Evolutionary conservation across 2,888 invertebrate genomes (phyloP), one percentile per base, ranked within the genome.

Genomic region (Ctena decussata): DNA sequence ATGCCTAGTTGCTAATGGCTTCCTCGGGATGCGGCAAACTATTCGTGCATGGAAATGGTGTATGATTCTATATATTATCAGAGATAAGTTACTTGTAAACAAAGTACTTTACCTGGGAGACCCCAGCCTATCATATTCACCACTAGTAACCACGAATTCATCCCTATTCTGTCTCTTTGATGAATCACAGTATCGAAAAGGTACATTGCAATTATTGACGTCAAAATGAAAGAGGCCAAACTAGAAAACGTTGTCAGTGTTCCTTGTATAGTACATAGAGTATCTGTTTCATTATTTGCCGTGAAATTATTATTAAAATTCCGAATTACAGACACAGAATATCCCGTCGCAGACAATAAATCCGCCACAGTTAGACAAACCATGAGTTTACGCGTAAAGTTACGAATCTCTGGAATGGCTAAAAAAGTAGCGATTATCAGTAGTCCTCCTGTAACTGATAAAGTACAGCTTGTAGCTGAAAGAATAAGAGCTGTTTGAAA

Each of bases 151-250:
- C 69, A 46, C 0, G 8, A 0, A 5, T 37, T 24, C 12, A 21
- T 5, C 5, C 70, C 70, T 3, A 41, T 1, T 15, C 70, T 6
- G 41, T 70, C 41, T 41, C n/a, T 35, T n/a, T 49, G 32, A 21
- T 24, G 24, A 11, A 39, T 11, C 27, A 71, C 70, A 21, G 69
- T 60, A 21, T 77, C 21, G 12, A 78, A 73, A 8, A 89, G 70
- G 46, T 90, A 84, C 0, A 84, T 18, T 21, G 80, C 86, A 65
- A 88, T 90, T 0, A 86, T 73, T 2, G 76, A 27, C 0, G 87
- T 88, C 86, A 87, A 85, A 49, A 82, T 84, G 76, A 85, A 88
- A 12, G 90, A 90, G 27, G 84, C 86, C 60, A 90, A 77, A 44
- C 82, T 77, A 0, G 88, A 82, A 60, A 73, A 84, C 21, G 90